Evolutionary conservation across 2,113 vertebrate genomes (phyloP).

Genomic region (Zosterops hypoxanthus): DNA sequence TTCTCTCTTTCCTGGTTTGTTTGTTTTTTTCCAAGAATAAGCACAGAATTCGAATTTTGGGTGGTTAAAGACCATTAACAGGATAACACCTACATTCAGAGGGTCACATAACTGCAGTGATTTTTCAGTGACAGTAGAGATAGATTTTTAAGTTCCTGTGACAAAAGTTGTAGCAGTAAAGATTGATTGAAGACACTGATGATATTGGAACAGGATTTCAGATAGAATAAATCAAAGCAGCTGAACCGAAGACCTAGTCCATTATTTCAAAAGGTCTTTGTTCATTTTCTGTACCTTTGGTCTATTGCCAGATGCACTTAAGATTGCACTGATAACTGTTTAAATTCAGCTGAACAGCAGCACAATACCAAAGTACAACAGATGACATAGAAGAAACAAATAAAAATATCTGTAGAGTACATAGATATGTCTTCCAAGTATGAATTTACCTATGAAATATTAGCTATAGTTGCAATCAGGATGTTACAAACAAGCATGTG

Average conservation of each 20-base stretch:
- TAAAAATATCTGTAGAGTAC: background rate
- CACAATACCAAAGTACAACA: background rate
- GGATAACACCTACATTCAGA: background rate
- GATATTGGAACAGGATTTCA: background rate
- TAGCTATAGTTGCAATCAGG: background rate
- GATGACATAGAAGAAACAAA: background rate
- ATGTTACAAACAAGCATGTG: background rate
- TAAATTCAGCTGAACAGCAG: background rate
- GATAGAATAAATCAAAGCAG: background rate
- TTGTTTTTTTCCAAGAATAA: background rate
- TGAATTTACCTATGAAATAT: background rate
- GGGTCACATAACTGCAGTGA: background rate
- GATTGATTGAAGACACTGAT: background rate
- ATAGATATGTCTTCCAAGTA: background rate
- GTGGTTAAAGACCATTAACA: background rate
- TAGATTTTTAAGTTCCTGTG: background rate
- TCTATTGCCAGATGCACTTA: background rate
- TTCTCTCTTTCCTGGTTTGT: background rate
- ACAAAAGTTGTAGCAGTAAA: background rate
- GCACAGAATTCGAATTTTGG: background rate
- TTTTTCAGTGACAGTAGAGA: background rate
- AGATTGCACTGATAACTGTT: background rate
- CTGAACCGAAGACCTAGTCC: background rate
- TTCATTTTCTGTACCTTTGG: background rate
- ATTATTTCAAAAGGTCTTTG: conserved; percentile 13